These are phyloP conservation scores for Pristionchus entomophagus DNA, from an alignment of 2,888 invertebrate species.

Conservation along the genomic window DNA sequence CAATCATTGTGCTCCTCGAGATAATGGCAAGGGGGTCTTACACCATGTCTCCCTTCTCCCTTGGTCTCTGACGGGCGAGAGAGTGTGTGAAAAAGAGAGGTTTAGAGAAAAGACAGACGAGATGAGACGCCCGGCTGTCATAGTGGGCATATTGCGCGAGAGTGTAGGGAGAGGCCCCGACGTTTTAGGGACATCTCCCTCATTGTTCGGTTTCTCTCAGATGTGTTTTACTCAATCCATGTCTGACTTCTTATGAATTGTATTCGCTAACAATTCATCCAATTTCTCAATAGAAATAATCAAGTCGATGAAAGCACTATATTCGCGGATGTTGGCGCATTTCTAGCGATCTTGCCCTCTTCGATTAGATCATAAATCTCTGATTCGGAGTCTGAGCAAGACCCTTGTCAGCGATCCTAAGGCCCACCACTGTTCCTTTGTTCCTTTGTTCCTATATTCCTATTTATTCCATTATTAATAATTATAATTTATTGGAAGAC, in stretches of 20 bases:
- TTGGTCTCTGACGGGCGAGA: not conserved
- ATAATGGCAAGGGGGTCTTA: constrained; percentile 7
- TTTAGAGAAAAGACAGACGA: not conserved
- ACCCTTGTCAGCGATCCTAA: not conserved
- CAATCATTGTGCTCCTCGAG: constrained; percentile 15
- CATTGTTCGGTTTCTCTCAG: too few species aligned
- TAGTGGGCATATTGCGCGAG: not conserved
- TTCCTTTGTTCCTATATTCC: too few species aligned
- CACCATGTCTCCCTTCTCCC: not conserved
- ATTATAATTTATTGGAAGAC: too few species aligned
- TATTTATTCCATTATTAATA: too few species aligned
- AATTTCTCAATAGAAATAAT: not conserved
- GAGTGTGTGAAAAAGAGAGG: not conserved
- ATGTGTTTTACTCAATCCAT: too few species aligned
- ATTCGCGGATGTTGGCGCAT: too few species aligned
- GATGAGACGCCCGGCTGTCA: not conserved
- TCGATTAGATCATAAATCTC: not conserved
- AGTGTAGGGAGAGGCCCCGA: not conserved
- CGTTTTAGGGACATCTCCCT: not conserved
- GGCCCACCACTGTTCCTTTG: not conserved
- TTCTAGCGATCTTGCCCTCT: not conserved
- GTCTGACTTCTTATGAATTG: too few species aligned
- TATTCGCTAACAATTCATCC: too few species aligned
- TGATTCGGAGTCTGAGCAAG: not conserved
- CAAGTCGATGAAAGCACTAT: too few species aligned